phyloP scores from a whole-genome alignment of 2,888 invertebrate species.

The Cosmopolites sordidus region DNA sequence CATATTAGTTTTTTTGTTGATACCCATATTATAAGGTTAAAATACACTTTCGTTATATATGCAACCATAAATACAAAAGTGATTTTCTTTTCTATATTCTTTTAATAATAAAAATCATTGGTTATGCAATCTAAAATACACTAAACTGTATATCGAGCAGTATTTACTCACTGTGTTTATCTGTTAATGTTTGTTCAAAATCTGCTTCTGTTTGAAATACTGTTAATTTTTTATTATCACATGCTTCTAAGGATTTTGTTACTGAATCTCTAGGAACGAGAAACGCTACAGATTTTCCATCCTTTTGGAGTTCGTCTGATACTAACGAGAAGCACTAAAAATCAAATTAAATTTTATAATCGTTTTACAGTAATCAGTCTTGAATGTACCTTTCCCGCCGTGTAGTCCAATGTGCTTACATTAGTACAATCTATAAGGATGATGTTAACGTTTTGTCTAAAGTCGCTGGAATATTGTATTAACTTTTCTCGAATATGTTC shows the following conservation, averaged over 20 bases:
- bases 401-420: constrained; percentile 62
- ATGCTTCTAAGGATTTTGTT: constrained; percentile 25
- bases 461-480: constrained; percentile 35
- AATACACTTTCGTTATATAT: no score
- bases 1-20: no score
- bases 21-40: no score
- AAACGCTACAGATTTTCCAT: constrained; percentile 35
- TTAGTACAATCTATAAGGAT: constrained; percentile 62
- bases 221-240: constrained; percentile 20
- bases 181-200: neutral
- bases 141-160: no score
- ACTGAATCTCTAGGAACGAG: constrained; percentile 26
- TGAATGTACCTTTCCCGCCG: constrained; percentile 58
- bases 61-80: no score
- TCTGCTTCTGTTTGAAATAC: constrained; percentile 28
- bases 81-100: no score
- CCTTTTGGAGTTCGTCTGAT: constrained; percentile 35
- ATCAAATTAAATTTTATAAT: no score
- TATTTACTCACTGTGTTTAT: neutral
- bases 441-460: constrained; percentile 39
- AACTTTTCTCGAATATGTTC: constrained; percentile 54
- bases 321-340: constrained; percentile 39
- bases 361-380: no score
- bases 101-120: no score
- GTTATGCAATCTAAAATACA: no score